phyloP scores from a whole-genome alignment of 2,888 invertebrate genomes.

The Hemicrepidius hirtus region DNA sequence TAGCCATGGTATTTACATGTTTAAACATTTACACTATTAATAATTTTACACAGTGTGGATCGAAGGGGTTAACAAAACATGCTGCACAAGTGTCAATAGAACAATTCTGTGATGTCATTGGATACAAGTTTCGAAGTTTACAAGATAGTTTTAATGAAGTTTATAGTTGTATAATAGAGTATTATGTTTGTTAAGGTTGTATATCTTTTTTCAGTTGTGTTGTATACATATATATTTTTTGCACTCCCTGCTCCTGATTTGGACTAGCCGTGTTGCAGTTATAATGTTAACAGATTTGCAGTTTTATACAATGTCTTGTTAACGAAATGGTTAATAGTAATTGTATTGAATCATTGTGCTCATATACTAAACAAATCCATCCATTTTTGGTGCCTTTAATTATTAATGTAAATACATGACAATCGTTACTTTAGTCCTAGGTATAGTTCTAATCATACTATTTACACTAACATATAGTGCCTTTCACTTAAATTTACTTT shows the following conservation, averaged over 20 bases:
- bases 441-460: slow-evolving; percentile 52
- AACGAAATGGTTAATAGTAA: slow-evolving; percentile 41
- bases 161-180: slow-evolving; percentile 41
- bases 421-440: slow-evolving; percentile 60
- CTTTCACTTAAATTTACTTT: slow-evolving; percentile 58
- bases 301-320: slow-evolving; percentile 49
- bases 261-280: slow-evolving; percentile 53
- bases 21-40: slow-evolving; percentile 36
- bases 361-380: slow-evolving; percentile 70
- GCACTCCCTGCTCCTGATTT: slow-evolving; percentile 53
- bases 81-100: slow-evolving; percentile 40
- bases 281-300: slow-evolving; percentile 40
- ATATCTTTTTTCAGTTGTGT: slow-evolving; percentile 38
- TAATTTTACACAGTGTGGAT: slow-evolving; percentile 30
- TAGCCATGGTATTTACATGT: too few relatives aligned
- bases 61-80: slow-evolving; percentile 14
- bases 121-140: slow-evolving; percentile 28
- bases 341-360: slow-evolving; percentile 64
- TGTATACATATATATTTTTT: slow-evolving; percentile 35
- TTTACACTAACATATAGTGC: slow-evolving; percentile 64
- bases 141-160: slow-evolving; percentile 46
- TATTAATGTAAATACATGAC: slow-evolving; percentile 65
- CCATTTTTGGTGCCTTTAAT: slow-evolving; percentile 71
- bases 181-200: slow-evolving; percentile 39
- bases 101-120: slow-evolving; percentile 43